Percentiles rank a stretch among this genome's conserved stretches.
Evolutionary conservation across 2,113 vertebrate species (phyloP).

Genomic region (Ochotona princeps): DNA sequence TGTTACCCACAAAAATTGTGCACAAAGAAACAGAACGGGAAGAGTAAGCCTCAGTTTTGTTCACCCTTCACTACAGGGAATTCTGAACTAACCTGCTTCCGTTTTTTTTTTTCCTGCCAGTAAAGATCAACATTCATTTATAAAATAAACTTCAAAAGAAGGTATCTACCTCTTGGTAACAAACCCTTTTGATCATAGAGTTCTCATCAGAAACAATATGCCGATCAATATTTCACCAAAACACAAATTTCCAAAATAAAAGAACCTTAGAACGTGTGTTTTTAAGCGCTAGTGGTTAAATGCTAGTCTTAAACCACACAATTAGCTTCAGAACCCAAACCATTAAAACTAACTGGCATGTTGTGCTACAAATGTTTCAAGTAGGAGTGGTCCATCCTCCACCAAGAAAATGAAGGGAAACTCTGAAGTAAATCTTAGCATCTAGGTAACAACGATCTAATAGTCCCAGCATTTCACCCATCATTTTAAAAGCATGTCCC

Average conservation of each 20-base stretch:
- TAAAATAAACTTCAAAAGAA: constrained; percentile 58
- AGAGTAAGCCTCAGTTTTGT: constrained; percentile 58
- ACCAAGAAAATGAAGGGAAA: constrained; percentile 59
- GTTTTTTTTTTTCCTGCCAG: constrained; percentile 51
- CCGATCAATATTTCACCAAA: constrained; percentile 67
- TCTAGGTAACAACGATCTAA: constrained; percentile 55
- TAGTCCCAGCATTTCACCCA: constrained; percentile 52
- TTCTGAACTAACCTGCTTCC: constrained; percentile 63
- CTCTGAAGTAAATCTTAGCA: constrained; percentile 59
- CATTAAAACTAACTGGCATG: constrained; percentile 67
- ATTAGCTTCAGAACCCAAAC: constrained; percentile 63
- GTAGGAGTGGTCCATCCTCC: constrained; percentile 49
- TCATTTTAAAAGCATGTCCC: constrained; percentile 47
- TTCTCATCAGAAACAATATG: constrained; percentile 63
- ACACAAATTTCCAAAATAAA: constrained; percentile 71
- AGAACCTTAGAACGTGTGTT: constrained; percentile 58
- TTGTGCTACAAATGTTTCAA: constrained; percentile 60
- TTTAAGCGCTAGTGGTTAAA: constrained; percentile 65
- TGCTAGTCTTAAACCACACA: constrained; percentile 63
- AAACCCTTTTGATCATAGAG: constrained; percentile 56
- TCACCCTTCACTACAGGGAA: constrained; percentile 43
- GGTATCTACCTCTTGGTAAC: constrained; percentile 54
- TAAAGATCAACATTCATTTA: constrained; percentile 57
- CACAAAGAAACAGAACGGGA: constrained; percentile 61
- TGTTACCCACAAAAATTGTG: constrained; percentile 51